A percentile compares a stretch with the other conserved stretches of the same genome.
phyloP scores from a whole-genome alignment of 1,140 invertebrate species.

The Drosophila saltans region DNA sequence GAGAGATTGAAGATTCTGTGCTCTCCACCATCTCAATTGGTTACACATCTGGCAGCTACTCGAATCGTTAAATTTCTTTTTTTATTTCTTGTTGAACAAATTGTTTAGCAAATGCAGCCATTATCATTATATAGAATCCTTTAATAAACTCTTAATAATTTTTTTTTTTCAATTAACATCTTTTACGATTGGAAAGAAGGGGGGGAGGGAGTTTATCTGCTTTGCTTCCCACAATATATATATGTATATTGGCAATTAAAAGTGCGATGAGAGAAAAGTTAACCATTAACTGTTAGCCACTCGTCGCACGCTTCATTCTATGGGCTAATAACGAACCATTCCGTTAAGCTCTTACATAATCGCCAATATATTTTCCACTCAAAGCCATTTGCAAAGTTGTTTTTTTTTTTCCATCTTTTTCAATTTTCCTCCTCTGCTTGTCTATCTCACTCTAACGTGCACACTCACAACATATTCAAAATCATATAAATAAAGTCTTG shows the following conservation, averaged over 20 bases:
- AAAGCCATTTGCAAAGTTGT: constrained; percentile 44
- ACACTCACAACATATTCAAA: constrained; percentile 44
- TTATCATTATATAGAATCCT: neutral
- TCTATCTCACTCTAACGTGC: neutral
- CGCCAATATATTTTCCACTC: constrained; percentile 58
- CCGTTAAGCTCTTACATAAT: constrained; percentile 66
- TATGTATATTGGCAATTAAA: constrained; percentile 27
- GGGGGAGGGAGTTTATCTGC: too few species aligned
- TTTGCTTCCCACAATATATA: constrained; percentile 4
- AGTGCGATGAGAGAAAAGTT: constrained; percentile 29
- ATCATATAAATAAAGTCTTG: constrained; percentile 64
- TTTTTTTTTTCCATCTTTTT: constrained; percentile 37
- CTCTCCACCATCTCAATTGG: too few species aligned
- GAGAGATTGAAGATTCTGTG: too few species aligned
- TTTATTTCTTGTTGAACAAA: too few species aligned
- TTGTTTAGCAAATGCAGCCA: neutral
- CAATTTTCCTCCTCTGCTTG: constrained; percentile 57
- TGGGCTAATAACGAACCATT: constrained; percentile 45
- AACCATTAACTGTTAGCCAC: constrained; percentile 54
- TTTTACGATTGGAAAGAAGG: neutral
- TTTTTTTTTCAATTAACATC: constrained; percentile 4
- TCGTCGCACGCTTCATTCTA: neutral
- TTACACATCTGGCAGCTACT: too few species aligned
- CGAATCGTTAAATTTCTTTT: too few species aligned
- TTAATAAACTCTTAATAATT: neutral